These are phyloP conservation scores for Drosophila nr. medialis DNA, from an alignment of 2,888 invertebrate genomes.

Conservation along the genomic window DNA sequence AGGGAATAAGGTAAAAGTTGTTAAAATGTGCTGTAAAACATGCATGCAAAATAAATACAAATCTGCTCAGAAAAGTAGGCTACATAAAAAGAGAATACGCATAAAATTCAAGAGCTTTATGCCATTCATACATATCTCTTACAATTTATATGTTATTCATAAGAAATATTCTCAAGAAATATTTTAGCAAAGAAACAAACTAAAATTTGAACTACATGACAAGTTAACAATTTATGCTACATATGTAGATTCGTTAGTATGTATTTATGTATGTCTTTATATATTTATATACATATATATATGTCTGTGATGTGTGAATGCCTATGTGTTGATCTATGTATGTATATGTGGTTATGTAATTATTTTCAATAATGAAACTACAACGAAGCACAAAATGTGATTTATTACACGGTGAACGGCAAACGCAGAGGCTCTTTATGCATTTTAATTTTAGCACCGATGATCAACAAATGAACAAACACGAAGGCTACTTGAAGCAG, in stretches of 20 bases:
- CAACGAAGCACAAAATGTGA: constrained; percentile 70
- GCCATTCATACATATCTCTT: background rate
- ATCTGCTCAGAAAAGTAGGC: constrained; percentile 25
- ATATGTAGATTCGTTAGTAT: background rate
- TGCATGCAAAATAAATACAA: constrained; percentile 8
- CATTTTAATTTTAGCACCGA: constrained; percentile 17
- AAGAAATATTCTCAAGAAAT: background rate
- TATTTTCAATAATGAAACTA: constrained; percentile 83
- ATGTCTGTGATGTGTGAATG: constrained; percentile 1
- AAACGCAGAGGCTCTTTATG: constrained; percentile 26
- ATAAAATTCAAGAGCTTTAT: background rate
- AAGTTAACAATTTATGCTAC: background rate
- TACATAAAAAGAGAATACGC: background rate
- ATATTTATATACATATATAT: constrained; percentile 8
- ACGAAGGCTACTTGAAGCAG: constrained; percentile 51
- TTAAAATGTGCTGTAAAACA: background rate
- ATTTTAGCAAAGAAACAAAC: background rate
- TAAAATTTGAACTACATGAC: background rate
- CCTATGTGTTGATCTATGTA: constrained; percentile 11
- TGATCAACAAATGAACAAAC: constrained; percentile 47
- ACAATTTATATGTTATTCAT: background rate
- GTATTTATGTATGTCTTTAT: constrained; percentile 8
- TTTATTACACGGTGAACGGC: constrained; percentile 46
- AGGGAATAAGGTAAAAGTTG: background rate
- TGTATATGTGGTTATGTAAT: constrained; percentile 37